Base-by-base conservation (phyloP, 2,888 invertebrate genomes). In the Coremacera marginata region DNA sequence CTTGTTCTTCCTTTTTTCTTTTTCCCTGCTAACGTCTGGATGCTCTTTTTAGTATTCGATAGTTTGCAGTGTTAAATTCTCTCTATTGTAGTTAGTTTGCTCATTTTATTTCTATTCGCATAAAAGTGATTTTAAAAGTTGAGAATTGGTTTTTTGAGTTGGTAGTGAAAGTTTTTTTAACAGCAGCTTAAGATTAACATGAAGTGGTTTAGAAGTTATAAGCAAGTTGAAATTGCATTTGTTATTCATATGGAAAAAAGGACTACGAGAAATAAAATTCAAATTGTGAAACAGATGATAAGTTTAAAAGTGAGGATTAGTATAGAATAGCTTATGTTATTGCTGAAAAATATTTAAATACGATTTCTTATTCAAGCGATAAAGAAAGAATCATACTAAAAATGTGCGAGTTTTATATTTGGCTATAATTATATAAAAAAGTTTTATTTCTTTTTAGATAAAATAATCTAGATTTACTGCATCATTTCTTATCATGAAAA, bases 151-250 rank as follows among this genome's bases (percentile, higher is more conserved):
- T 70, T 27, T 11, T 31, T 52, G 11, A 44, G 11, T 49, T 67
- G 19, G 22, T 14, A 44, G 55, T 19, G 55, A 19, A 70, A 70
- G 70, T 34, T 70, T 60, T 22, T 27, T 27, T 19, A 5, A 34
- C 27, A 55, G 52, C 70, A 70, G 37, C 55, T 70, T 31, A 34
- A 52, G 70, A 70, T 55, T 37, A 70, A 34, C 70, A 70, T 19
- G 52, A 55, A 22, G 70, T 19, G 55, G 52, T 55, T 70, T 70
- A 31, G 55, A 55, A 37, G 55, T 70, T 52, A 8, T 5, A 37
- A 8, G 7, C 16, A 57, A 70, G 55, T 55, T 70, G 52, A 31
- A 19, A 70, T 57, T 52, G 70, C 70, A 57, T 34, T 52, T 51
- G 27, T 34, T 34, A 27, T 55, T 70, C 70, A 55, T 9, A 55